These are phyloP conservation scores for Myrmecophaga tridactyla DNA, from an alignment of 2,113 vertebrate species.

Conservation along the genomic window DNA sequence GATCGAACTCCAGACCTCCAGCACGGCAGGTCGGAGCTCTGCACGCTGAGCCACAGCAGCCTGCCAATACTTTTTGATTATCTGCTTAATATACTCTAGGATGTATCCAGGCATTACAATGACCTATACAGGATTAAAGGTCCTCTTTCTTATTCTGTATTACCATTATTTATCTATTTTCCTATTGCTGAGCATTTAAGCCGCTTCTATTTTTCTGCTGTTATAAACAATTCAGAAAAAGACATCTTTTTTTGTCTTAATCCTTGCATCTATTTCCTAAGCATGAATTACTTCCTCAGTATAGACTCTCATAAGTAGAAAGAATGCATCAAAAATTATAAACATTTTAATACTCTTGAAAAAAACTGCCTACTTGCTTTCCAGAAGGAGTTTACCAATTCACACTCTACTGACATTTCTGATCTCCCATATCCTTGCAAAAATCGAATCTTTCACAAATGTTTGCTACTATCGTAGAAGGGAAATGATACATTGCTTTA, in stretches of 20 bases:
- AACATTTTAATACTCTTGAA: neutral
- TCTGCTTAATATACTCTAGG: no score
- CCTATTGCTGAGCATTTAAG: neutral
- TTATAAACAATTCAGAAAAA: neutral
- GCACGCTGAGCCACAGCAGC: no score
- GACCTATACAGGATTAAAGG: no score
- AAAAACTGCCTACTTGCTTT: conserved; percentile 18
- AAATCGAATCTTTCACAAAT: neutral
- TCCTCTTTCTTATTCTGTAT: no score
- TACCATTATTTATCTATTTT: neutral
- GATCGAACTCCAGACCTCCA: no score
- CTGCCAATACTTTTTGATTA: no score
- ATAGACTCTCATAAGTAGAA: neutral
- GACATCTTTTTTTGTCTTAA: neutral
- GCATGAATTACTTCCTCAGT: neutral
- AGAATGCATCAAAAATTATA: neutral
- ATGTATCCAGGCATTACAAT: no score
- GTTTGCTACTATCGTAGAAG: neutral
- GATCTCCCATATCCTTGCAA: neutral
- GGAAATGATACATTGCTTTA: neutral
- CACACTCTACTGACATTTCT: neutral
- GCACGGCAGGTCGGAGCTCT: no score
- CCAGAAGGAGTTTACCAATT: neutral
- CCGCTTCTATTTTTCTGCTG: neutral
- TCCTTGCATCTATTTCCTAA: neutral